These are phyloP conservation scores for Stegodyphus dumicola DNA, from an alignment of 1,140 invertebrate genomes.

Conservation along the genomic window DNA sequence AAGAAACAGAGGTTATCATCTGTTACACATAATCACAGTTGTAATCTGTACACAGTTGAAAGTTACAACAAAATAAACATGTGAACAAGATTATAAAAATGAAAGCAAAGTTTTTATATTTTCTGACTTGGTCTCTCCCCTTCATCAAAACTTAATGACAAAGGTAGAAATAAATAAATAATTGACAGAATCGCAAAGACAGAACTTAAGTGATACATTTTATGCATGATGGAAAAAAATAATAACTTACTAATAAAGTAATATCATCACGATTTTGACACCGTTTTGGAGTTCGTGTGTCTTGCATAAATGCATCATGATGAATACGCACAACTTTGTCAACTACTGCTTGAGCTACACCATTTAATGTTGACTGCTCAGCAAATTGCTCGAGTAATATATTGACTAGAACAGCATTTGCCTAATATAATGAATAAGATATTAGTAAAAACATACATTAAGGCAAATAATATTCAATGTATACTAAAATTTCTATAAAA, in stretches of 20 bases:
- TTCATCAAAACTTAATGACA: too few species aligned
- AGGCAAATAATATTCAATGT: neutral
- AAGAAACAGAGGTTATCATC: too few species aligned
- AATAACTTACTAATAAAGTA: conserved; percentile 75
- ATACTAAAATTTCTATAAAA: neutral
- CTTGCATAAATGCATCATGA: conserved; percentile 79
- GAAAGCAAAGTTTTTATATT: too few species aligned
- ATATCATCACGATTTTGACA: conserved; percentile 80
- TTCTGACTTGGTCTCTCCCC: too few species aligned
- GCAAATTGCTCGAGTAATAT: conserved; percentile 85
- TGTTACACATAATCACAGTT: too few species aligned
- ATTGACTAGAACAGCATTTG: conserved; percentile 83
- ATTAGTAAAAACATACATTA: neutral
- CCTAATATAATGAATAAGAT: conserved; percentile 67
- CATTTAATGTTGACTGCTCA: conserved; percentile 81
- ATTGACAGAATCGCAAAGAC: too few species aligned
- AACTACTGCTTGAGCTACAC: conserved; percentile 87
- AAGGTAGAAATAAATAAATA: too few species aligned
- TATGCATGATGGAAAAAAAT: neutral
- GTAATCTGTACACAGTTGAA: too few species aligned
- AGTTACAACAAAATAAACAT: too few species aligned
- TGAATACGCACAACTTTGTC: conserved; percentile 87
- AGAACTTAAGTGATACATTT: too few species aligned
- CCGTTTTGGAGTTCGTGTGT: conserved; percentile 62
- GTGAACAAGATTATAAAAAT: too few species aligned